These are phyloP conservation scores for Zosterops lateralis DNA, from an alignment of 2,113 vertebrate species.

Conservation along the genomic window DNA sequence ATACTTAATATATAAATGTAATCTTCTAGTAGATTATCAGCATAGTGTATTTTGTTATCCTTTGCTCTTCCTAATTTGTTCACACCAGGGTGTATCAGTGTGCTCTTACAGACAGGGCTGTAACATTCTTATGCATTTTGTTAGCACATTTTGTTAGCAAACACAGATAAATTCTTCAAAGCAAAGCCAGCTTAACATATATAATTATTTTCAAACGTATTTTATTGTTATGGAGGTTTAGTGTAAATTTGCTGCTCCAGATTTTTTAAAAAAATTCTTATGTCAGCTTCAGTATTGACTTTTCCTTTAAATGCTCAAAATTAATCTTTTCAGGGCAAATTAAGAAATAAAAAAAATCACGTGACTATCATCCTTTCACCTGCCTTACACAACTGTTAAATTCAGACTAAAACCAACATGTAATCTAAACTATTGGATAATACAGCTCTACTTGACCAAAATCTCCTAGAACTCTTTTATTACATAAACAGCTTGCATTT, in stretches of 20 bases:
- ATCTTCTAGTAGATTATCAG: constrained; percentile 65
- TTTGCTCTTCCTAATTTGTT: constrained; percentile 61
- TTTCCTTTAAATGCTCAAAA: background rate
- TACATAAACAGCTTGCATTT: background rate
- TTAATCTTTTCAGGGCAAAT: background rate
- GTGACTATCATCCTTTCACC: background rate
- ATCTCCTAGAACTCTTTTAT: background rate
- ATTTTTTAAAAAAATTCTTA: background rate
- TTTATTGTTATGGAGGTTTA: background rate
- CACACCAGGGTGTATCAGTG: constrained; percentile 17
- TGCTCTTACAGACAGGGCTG: background rate
- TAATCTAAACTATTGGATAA: background rate
- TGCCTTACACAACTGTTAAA: background rate
- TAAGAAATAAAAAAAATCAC: background rate
- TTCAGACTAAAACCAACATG: background rate
- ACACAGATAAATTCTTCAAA: background rate
- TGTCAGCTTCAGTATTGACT: background rate
- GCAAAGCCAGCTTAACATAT: background rate
- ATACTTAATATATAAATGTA: constrained; percentile 68
- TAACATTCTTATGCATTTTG: background rate
- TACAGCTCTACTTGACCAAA: background rate
- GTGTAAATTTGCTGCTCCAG: background rate
- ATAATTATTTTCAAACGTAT: background rate
- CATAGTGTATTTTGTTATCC: constrained; percentile 50
- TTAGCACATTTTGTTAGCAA: background rate